These are phyloP conservation scores for Typhlomys cinereus DNA, from an alignment of 2,113 vertebrate species.

Conservation along the genomic window DNA sequence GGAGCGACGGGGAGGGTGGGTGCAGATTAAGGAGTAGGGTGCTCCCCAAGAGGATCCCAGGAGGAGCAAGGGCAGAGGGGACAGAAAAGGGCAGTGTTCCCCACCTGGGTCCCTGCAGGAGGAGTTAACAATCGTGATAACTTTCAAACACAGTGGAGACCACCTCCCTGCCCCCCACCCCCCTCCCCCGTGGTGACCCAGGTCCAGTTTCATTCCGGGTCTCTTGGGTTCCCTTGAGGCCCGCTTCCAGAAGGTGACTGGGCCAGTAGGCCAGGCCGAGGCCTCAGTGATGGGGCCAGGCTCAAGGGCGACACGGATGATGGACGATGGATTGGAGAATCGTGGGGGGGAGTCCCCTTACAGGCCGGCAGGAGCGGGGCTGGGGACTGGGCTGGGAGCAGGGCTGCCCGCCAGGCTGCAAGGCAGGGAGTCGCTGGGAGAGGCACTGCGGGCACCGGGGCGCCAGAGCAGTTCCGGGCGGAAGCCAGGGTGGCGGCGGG, in stretches of 20 bases:
- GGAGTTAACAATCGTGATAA: slow-evolving; percentile 63
- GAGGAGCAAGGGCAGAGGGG: background rate
- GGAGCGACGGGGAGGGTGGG: background rate
- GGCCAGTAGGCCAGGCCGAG: no score
- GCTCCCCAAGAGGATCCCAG: background rate
- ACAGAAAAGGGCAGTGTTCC: background rate
- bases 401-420: slow-evolving; percentile 76
- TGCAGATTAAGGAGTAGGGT: background rate
- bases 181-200: no score
- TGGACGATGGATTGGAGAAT: no score
- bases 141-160: slow-evolving; percentile 41
- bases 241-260: background rate
- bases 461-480: slow-evolving; percentile 80
- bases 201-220: background rate
- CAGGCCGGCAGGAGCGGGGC: slow-evolving; percentile 71
- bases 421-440: slow-evolving; percentile 76
- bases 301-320: slow-evolving; percentile 6
- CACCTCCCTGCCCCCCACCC: background rate
- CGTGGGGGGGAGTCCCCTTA: no score
- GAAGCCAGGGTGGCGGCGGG: slow-evolving; percentile 83
- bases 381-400: slow-evolving; percentile 65
- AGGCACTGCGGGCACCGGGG: slow-evolving; percentile 67
- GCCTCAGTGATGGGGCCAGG: background rate
- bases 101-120: slow-evolving; percentile 8
- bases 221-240: background rate